Evolutionary conservation across 2,797 vertebrate species (phyloP).

Genomic region (Falco cherrug): DNA sequence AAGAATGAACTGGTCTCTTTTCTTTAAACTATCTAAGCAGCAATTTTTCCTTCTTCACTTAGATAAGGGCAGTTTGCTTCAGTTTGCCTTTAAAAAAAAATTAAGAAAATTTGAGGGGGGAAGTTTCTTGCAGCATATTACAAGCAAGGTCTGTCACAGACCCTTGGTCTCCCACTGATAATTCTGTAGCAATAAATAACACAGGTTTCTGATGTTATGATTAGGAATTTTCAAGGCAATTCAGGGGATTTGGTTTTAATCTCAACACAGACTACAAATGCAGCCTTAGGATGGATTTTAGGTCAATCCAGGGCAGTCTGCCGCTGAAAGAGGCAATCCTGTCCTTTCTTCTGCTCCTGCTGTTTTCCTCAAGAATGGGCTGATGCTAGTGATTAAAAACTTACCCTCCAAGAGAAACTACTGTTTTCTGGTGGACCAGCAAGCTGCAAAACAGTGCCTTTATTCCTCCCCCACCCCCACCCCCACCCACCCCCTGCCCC

Average conservation of each 20-base stretch:
- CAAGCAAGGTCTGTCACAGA: neutral
- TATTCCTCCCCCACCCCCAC: neutral
- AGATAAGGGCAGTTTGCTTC: constrained; percentile 16
- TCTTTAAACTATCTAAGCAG: constrained; percentile 9
- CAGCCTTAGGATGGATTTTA: neutral
- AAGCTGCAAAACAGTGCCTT: fast-evolving
- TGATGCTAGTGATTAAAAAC: neutral
- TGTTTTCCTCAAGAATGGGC: neutral
- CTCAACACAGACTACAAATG: neutral
- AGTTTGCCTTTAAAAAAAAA: neutral
- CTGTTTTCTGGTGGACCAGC: neutral
- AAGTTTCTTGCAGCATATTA: neutral
- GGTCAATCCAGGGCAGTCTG: neutral
- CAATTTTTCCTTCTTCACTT: neutral
- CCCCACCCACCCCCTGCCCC: too few relatives aligned
- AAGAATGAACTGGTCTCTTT: constrained; percentile 22
- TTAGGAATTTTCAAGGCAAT: neutral
- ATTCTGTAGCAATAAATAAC: neutral
- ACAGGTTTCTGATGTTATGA: neutral
- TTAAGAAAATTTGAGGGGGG: neutral
- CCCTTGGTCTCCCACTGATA: neutral
- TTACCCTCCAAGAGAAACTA: neutral
- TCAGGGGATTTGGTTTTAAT: neutral
- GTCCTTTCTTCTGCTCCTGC: neutral
- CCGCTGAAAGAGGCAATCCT: neutral